Percentiles rank a stretch among this genome's conserved stretches.
phyloP scores from a whole-genome alignment of 2,113 vertebrate genomes.

The Marmota monax region DNA sequence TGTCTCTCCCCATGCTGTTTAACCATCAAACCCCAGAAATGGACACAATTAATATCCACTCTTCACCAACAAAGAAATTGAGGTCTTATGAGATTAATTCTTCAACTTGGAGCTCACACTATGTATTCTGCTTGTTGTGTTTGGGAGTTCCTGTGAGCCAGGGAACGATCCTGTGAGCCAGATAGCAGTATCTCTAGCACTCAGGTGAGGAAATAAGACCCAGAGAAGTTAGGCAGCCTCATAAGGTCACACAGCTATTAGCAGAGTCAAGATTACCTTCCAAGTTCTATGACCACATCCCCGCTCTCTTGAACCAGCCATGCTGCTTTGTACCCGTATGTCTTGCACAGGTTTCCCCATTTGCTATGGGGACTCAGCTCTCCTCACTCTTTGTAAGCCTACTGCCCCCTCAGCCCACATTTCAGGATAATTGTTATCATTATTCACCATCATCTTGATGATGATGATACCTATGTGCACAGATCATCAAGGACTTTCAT shows the following conservation, averaged over 20 bases:
- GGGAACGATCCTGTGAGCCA: background rate
- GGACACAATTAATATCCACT: background rate
- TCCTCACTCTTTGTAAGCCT: background rate
- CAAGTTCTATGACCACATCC: background rate
- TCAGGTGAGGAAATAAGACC: background rate
- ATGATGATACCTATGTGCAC: background rate
- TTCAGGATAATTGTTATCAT: background rate
- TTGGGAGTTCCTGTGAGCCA: background rate
- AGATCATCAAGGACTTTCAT: background rate
- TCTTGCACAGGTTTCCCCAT: background rate
- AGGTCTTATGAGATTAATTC: background rate
- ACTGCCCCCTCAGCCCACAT: background rate
- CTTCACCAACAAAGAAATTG: background rate
- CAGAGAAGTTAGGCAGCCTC: background rate
- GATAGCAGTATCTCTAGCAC: background rate
- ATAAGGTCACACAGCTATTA: background rate
- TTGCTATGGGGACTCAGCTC: background rate
- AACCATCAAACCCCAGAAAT: background rate
- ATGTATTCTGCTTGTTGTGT: background rate
- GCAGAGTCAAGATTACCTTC: background rate
- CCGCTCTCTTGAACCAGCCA: background rate
- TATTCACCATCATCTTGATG: background rate
- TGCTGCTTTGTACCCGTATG: background rate
- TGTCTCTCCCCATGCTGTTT: background rate
- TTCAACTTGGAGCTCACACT: background rate